Percentiles rank a stretch among this genome's conserved stretches.
Evolutionary conservation across 2,888 invertebrate species (phyloP).

Genomic region (Hipparchia semele): DNA sequence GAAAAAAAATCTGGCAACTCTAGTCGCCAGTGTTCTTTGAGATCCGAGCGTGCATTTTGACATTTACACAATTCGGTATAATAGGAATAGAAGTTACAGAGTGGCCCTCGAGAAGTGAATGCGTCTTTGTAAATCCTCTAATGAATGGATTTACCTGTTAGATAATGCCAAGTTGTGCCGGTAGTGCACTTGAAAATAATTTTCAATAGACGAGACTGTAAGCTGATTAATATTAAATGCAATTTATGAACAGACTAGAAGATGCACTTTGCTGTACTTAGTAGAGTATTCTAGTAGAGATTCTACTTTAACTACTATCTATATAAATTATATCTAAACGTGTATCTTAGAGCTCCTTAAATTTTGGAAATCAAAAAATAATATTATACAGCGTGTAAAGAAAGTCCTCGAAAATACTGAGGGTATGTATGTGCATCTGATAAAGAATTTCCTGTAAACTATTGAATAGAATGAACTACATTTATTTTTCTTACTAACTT

Average conservation of each 20-base stretch:
- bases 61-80: conserved; percentile 32
- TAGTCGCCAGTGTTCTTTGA: not conserved
- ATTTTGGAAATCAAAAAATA: too few relatives aligned
- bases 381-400: too few relatives aligned
- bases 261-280: not conserved
- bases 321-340: too few relatives aligned
- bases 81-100: conserved; percentile 25
- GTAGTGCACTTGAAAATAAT: conserved; percentile 4
- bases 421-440: too few relatives aligned
- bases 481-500: too few relatives aligned
- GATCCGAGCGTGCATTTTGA: conserved; percentile 29
- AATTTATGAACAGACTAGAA: not conserved
- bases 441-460: too few relatives aligned
- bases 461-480: too few relatives aligned
- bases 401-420: too few relatives aligned
- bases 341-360: too few relatives aligned
- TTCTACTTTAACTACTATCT: too few relatives aligned
- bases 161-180: not conserved
- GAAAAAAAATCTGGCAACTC: too few relatives aligned
- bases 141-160: conserved; percentile 17
- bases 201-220: conserved; percentile 1
- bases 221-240: conserved; percentile 6
- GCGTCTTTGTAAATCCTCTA: conserved; percentile 14
- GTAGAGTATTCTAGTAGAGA: not conserved
- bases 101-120: conserved; percentile 17